Evolutionary conservation across 2,113 vertebrate species (phyloP).

Genomic region (Lepus timidus): DNA sequence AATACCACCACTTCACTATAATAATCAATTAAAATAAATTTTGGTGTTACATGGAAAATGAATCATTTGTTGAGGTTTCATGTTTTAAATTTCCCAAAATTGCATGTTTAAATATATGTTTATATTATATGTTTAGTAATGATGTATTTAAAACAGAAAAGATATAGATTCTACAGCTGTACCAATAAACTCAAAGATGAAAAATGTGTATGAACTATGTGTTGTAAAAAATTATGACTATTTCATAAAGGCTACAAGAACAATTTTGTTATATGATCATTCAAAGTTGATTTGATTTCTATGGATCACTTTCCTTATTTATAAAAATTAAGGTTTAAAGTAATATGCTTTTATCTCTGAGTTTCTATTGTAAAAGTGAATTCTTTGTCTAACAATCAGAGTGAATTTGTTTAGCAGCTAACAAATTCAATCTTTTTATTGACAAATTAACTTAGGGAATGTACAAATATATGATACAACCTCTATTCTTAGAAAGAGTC

Average conservation of each 20-base stretch:
- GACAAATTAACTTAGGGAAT: background rate
- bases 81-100: constrained; percentile 5
- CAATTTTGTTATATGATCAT: background rate
- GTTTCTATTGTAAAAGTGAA: background rate
- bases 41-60: background rate
- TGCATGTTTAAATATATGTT: background rate
- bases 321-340: constrained; percentile 41
- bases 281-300: background rate
- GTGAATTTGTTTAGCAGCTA: background rate
- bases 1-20: background rate
- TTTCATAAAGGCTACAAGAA: background rate
- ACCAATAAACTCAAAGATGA: background rate
- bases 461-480: background rate
- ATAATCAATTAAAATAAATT: constrained; percentile 4
- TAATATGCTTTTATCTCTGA: background rate
- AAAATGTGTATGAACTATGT: background rate
- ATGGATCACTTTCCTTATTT: constrained; percentile 14
- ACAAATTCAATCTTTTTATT: background rate
- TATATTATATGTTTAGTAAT: background rate
- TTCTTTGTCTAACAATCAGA: constrained; percentile 18
- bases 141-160: background rate
- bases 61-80: background rate
- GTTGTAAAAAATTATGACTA: background rate
- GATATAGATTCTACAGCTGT: background rate
- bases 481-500: background rate